Percentiles rank a stretch among this genome's conserved stretches.
These are phyloP conservation scores for Epinotia demarniana DNA, from an alignment of 2,888 invertebrate species.

Conservation along the genomic window DNA sequence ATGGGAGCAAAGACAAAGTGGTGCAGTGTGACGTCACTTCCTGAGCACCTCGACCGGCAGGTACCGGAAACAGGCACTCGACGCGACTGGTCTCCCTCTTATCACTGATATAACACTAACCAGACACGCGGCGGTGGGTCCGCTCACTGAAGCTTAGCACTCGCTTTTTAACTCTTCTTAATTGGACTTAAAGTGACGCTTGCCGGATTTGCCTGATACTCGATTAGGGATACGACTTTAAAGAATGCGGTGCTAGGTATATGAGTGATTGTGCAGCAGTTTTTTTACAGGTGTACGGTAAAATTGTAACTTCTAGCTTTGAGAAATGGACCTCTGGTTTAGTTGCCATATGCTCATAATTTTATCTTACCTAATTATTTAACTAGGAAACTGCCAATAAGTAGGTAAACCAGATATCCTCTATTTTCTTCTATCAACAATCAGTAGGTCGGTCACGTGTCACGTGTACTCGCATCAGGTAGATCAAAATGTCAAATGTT, in stretches of 20 bases:
- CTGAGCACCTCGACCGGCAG: constrained; percentile 36
- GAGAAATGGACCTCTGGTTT: too few relatives aligned
- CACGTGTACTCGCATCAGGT: too few relatives aligned
- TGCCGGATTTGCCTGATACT: not conserved
- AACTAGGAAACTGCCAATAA: too few relatives aligned
- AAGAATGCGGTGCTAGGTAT: not conserved
- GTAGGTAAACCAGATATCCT: too few relatives aligned
- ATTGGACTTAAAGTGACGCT: constrained; percentile 1
- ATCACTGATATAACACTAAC: constrained; percentile 77
- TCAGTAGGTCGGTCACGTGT: too few relatives aligned
- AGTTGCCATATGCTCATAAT: too few relatives aligned
- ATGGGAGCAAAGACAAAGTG: constrained; percentile 18
- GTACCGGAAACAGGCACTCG: constrained; percentile 69
- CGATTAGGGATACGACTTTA: not conserved
- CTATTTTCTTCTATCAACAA: too few relatives aligned
- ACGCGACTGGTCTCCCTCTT: constrained; percentile 58
- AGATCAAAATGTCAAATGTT: too few relatives aligned
- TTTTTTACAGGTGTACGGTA: too few relatives aligned
- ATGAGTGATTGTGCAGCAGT: not conserved
- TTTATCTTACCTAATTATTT: too few relatives aligned
- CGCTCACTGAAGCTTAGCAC: constrained; percentile 56
- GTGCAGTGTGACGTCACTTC: constrained; percentile 37
- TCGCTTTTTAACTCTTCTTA: constrained; percentile 49
- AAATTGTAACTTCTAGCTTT: too few relatives aligned
- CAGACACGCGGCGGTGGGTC: constrained; percentile 74